These are phyloP conservation scores for Oreocharis arfaki DNA, from an alignment of 2,113 vertebrate species.

Conservation along the genomic window DNA sequence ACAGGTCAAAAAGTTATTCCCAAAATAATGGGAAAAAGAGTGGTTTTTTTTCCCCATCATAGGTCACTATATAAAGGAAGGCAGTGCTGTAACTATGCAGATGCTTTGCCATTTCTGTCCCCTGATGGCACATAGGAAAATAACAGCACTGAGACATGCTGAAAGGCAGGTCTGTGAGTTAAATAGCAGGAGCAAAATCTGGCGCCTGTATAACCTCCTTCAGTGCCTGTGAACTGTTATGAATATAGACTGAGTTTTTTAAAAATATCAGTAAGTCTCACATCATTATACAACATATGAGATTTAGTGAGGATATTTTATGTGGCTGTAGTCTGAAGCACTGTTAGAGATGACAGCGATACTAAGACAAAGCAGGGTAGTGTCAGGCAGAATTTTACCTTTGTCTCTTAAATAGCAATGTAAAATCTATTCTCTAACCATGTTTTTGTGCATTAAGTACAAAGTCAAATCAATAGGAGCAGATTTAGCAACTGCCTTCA, in stretches of 20 bases:
- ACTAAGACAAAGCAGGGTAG: neutral
- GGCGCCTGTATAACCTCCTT: neutral
- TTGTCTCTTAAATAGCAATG: neutral
- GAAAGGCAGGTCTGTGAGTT: neutral
- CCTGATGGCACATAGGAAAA: neutral
- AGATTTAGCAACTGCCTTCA: neutral
- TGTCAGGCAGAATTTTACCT: neutral
- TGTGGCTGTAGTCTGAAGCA: neutral
- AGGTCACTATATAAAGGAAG: neutral
- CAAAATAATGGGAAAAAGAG: neutral
- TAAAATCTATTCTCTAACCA: neutral
- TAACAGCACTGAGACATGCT: neutral
- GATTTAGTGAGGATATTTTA: neutral
- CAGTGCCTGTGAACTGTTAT: neutral
- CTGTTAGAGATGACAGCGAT: neutral
- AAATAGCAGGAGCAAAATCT: neutral
- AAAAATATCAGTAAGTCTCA: neutral
- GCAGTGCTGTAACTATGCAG: neutral
- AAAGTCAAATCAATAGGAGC: conserved; percentile 23
- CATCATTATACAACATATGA: neutral
- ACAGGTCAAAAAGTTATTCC: neutral
- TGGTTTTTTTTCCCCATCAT: accelerated
- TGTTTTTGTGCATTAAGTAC: neutral
- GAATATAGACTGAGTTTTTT: neutral
- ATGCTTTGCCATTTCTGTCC: neutral